Evolutionary conservation across 2,113 vertebrate genomes (phyloP).

Genomic region (Rhadina sibilatrix): DNA sequence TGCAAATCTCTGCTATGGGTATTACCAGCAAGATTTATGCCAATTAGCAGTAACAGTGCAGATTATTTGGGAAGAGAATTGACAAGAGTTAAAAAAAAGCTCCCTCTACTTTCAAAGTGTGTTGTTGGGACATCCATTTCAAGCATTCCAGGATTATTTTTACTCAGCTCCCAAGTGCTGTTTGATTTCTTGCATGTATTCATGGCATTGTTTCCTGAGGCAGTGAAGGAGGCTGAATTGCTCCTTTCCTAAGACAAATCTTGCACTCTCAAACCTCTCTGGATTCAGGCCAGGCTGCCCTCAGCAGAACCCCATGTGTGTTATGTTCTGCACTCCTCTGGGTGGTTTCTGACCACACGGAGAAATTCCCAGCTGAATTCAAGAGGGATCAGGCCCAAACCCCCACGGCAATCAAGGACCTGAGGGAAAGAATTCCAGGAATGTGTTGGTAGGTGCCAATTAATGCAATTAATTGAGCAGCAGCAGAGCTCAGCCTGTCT

Average conservation of each 20-base stretch:
- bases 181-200: not conserved
- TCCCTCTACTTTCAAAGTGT: slow-evolving; percentile 4
- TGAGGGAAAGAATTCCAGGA: not conserved
- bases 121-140: not conserved
- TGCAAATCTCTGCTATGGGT: slow-evolving; percentile 56
- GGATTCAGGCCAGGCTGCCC: not conserved
- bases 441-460: not conserved
- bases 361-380: not conserved
- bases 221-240: not conserved
- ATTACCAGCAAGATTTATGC: slow-evolving; percentile 48
- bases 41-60: slow-evolving; percentile 51
- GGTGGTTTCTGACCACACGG: not conserved
- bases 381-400: not conserved
- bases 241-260: not conserved
- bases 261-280: not conserved
- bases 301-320: not conserved
- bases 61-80: slow-evolving; percentile 10
- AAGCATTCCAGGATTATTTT: not conserved
- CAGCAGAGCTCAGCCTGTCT: not conserved
- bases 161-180: not conserved
- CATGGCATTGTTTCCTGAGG: not conserved
- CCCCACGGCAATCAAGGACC: not conserved
- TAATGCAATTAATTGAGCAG: not conserved
- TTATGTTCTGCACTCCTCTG: not conserved
- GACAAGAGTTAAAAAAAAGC: not conserved